These are phyloP conservation scores for Sebastes paucispinis DNA, from an alignment of 2,797 vertebrate species.

Conservation along the genomic window DNA sequence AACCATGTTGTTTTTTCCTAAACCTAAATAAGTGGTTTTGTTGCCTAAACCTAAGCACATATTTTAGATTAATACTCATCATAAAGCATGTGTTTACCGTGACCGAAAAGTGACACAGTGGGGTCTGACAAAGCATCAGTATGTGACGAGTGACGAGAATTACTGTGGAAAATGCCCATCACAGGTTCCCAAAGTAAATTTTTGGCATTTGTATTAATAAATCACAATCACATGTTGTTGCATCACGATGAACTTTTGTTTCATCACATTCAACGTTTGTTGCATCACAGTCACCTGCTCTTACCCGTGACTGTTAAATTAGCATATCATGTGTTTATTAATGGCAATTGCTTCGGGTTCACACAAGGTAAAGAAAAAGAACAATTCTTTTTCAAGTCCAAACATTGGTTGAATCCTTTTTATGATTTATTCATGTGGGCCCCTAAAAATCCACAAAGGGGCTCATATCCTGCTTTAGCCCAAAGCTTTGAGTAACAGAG, in stretches of 20 bases:
- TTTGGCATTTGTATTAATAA: neutral
- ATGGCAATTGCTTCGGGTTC: neutral
- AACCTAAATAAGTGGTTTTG: too few relatives aligned
- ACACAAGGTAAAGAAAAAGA: neutral
- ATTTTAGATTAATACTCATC: too few relatives aligned
- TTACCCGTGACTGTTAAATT: neutral
- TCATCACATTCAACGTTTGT: neutral
- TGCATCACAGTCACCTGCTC: neutral
- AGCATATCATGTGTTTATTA: neutral
- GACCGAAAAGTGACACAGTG: too few relatives aligned
- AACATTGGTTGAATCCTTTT: neutral
- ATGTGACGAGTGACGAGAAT: neutral
- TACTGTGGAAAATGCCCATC: neutral
- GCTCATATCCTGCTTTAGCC: neutral
- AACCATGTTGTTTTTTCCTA: too few relatives aligned
- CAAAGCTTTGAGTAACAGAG: neutral
- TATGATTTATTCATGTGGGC: conserved; percentile 12
- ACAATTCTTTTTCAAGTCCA: neutral
- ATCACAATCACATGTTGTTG: neutral
- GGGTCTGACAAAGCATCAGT: too few relatives aligned
- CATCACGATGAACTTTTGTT: neutral
- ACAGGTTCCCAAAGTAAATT: neutral
- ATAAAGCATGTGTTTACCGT: too few relatives aligned
- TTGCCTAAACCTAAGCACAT: too few relatives aligned
- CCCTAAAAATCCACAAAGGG: neutral